Evolutionary conservation across 2,797 vertebrate species (phyloP), one percentile per base, ranked within the genome.

Genomic region (Fratercula arctica): DNA sequence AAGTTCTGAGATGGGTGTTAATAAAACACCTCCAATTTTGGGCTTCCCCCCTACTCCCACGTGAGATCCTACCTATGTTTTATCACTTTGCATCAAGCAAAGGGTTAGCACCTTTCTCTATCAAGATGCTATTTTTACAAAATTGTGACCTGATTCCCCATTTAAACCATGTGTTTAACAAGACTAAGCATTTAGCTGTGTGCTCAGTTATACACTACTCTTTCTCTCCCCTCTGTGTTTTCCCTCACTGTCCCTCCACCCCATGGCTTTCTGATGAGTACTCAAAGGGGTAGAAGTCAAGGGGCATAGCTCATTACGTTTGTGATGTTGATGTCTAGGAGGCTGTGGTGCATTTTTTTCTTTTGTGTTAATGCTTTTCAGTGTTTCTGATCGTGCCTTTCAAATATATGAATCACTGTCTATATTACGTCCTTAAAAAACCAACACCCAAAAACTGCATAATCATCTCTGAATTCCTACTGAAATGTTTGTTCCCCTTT

Each of bases 41-140:
- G 19, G 50, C 41, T 89, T 93, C 85, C 3, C 19, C 4, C 8
- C 3, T 67, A 2, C 29, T 87, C 33, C 33, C 64, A 79, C 43
- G 35, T 60, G 72, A 87, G 63, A 74, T 39, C 14, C 19, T 79
- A 46, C 45, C 66, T 79, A 8, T 82, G 33, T 86, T 94, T 78
- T 93, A 45, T 86, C 28, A 35, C n/a, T 76, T 89, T 85, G 18
- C 23, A 66, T 63, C 25, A 53, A 85, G 75, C 43, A 56, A 79
- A 85, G 14, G 26, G 35, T 82, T 90, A 90, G n/a, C 67, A 74
- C 64, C 81, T 93, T 87, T 94, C 21, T 60, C 28, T 82, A 2
- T 76, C 51, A 56, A 23, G 56, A 31, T 90, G 45, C 90, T 93
- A 67, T 95, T 95, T 96, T 95, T 93, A 82, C 16, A 15, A 33